phyloP scores from a whole-genome alignment of 2,888 invertebrate genomes.

The Pelosia muscerda region DNA sequence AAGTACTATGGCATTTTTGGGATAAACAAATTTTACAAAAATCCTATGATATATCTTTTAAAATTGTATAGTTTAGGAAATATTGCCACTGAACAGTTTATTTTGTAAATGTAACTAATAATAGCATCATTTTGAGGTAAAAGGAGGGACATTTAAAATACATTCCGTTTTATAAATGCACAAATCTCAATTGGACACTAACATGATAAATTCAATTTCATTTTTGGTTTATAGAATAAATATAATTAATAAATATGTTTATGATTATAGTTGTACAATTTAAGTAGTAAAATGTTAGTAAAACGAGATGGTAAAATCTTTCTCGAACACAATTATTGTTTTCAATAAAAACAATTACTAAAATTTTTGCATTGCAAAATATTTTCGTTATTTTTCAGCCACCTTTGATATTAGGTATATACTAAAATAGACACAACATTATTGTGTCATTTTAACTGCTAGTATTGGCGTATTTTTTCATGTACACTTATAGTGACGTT shows the following conservation, averaged over 20 bases:
- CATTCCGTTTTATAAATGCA: slow-evolving; percentile 37
- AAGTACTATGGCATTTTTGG: not conserved
- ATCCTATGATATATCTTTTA: not conserved
- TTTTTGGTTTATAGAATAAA: slow-evolving; percentile 9
- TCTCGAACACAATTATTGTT: slow-evolving; percentile 29
- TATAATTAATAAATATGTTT: slow-evolving; percentile 6
- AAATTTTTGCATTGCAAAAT: slow-evolving; percentile 28
- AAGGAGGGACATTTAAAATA: slow-evolving; percentile 37
- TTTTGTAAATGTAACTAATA: slow-evolving; percentile 34
- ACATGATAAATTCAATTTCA: not conserved
- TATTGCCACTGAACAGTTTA: slow-evolving; percentile 13
- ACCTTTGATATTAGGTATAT: slow-evolving; percentile 11
- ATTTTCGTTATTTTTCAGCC: slow-evolving; percentile 27
- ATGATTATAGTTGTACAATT: slow-evolving; percentile 31
- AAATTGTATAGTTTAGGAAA: not conserved
- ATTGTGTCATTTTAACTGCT: slow-evolving; percentile 29
- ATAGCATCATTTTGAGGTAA: slow-evolving; percentile 54
- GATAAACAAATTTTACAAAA: not conserved
- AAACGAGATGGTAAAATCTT: slow-evolving; percentile 27
- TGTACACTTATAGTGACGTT: slow-evolving; percentile 18
- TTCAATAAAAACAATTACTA: slow-evolving; percentile 32
- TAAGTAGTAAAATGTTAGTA: slow-evolving; percentile 17
- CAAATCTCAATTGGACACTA: slow-evolving; percentile 9
- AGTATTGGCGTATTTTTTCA: slow-evolving; percentile 16
- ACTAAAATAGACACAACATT: slow-evolving; percentile 37